Evolutionary conservation across 1,140 invertebrate genomes (phyloP).

Genomic region (Drosophila eugracilis): DNA sequence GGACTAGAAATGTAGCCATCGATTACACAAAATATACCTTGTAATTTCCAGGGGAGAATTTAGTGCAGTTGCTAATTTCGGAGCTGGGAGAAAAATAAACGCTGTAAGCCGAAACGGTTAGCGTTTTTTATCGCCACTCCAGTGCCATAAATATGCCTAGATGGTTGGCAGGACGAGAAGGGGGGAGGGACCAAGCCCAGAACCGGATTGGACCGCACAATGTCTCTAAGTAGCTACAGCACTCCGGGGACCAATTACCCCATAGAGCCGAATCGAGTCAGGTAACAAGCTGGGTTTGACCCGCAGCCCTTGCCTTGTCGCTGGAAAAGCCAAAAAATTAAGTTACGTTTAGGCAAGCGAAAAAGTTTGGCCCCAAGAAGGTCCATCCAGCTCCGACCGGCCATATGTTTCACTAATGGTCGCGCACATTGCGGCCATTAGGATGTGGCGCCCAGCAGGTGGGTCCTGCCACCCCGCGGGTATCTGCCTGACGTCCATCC

Average conservation of each 20-base stretch:
- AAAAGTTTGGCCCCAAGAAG: constrained; percentile 65
- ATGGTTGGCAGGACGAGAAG: constrained; percentile 31
- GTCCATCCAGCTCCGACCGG: constrained; percentile 28
- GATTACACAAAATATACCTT: constrained; percentile 54
- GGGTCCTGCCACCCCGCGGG: constrained; percentile 15
- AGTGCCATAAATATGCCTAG: constrained; percentile 73
- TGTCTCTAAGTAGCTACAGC: constrained; percentile 78
- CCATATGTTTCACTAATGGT: constrained; percentile 83
- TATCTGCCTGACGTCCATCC: constrained; percentile 12
- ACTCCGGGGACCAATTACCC: constrained; percentile 77
- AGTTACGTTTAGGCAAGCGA: constrained; percentile 65
- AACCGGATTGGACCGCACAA: constrained; percentile 39
- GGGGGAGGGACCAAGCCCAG: not conserved
- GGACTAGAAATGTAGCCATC: constrained; percentile 49
- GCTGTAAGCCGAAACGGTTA: constrained; percentile 60
- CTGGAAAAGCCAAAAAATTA: constrained; percentile 66
- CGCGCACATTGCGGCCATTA: constrained; percentile 80
- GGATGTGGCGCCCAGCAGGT: constrained; percentile 50
- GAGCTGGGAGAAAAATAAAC: constrained; percentile 25
- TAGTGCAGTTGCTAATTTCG: constrained; percentile 57
- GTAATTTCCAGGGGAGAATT: constrained; percentile 56
- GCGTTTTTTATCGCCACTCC: constrained; percentile 72
- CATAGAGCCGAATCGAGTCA: constrained; percentile 43
- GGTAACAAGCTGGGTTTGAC: constrained; percentile 73
- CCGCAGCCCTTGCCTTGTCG: constrained; percentile 22